Evolutionary conservation across 2,113 vertebrate genomes (phyloP).

Genomic region (Apistogramma diplotaenia): DNA sequence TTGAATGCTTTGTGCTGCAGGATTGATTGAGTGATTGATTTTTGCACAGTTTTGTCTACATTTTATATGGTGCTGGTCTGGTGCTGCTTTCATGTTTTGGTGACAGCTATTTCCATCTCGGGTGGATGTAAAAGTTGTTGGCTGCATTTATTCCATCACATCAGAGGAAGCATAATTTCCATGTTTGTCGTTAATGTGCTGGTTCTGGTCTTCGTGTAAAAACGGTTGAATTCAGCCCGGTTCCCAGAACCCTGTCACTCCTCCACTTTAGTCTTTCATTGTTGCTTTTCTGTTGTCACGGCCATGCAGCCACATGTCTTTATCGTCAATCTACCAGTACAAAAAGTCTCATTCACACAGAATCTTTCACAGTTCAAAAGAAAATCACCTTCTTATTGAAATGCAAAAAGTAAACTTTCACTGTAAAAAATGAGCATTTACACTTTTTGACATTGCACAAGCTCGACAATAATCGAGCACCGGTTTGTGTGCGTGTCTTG

Average conservation of each 20-base stretch:
- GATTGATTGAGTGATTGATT: not conserved
- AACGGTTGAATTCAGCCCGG: not conserved
- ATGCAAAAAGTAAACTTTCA: conserved; percentile 5
- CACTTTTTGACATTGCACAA: conserved; percentile 14
- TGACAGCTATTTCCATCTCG: not conserved
- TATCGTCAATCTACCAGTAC: not conserved
- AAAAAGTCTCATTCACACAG: not conserved
- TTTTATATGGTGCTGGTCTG: not conserved
- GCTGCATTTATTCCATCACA: not conserved
- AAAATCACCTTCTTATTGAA: conserved; percentile 21
- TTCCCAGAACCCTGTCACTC: not conserved
- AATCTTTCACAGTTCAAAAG: conserved; percentile 9
- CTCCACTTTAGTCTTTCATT: not conserved
- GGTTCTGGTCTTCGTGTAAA: not conserved
- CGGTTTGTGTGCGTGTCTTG: not conserved
- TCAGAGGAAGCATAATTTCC: not conserved
- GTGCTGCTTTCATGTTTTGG: not conserved
- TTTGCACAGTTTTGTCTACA: not conserved
- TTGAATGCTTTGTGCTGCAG: not conserved
- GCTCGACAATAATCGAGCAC: conserved; percentile 23
- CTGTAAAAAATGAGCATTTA: conserved; percentile 7
- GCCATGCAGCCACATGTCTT: not conserved
- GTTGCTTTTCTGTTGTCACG: not conserved
- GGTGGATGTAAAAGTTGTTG: not conserved
- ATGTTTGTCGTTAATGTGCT: not conserved